phyloP scores from a whole-genome alignment of 2,113 vertebrate species.

The human region DNA sequence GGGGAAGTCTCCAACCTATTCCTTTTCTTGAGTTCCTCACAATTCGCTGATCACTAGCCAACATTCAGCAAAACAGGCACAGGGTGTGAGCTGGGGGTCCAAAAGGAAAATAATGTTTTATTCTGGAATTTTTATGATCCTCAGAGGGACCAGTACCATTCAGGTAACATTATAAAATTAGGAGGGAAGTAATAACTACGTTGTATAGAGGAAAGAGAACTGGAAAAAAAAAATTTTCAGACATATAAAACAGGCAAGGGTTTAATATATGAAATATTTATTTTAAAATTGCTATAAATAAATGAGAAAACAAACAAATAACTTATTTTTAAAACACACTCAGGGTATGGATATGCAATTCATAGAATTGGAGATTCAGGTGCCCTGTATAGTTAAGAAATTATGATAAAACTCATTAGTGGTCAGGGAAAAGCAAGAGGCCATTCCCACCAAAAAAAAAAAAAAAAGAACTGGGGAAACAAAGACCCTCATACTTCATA shows the following conservation, averaged over 20 bases:
- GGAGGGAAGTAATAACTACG: background rate
- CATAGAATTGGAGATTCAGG: background rate
- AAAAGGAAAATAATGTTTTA: constrained; percentile 37
- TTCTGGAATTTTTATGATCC: constrained; percentile 24
- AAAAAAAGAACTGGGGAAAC: background rate
- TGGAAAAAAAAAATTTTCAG: background rate
- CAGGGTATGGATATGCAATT: background rate
- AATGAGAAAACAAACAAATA: constrained; percentile 26
- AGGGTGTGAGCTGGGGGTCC: background rate
- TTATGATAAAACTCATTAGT: background rate
- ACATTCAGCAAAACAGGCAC: background rate
- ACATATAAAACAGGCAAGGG: background rate
- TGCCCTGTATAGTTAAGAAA: background rate
- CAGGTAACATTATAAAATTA: constrained; percentile 4
- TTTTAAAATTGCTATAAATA: background rate
- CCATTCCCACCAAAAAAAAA: background rate
- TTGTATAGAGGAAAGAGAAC: background rate
- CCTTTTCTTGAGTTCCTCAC: background rate
- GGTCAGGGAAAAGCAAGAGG: background rate
- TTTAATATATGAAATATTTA: background rate
- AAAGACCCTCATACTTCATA: fast-evolving
- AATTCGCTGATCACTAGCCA: background rate
- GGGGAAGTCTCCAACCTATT: background rate
- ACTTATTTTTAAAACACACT: background rate
- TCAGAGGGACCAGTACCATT: background rate